Conservation (phyloP, 2,113 vertebrate genomes). For the Catharus fuscescens region DNA sequence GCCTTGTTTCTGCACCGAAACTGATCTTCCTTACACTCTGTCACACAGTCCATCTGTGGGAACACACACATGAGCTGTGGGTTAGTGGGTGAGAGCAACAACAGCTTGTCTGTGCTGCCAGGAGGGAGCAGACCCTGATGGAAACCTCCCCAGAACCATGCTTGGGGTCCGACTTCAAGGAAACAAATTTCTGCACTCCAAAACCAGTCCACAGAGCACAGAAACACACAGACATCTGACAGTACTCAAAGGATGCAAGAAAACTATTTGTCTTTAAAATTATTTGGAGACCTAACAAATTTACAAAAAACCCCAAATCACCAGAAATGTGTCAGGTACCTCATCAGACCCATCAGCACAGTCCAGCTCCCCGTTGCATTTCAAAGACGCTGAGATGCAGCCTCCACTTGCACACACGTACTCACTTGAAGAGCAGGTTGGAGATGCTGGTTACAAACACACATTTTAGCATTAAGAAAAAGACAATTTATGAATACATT, state of each 20-base stretch:
- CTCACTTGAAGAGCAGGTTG: conserved; percentile 92
- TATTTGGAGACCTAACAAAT: neutral
- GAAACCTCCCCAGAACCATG: rapidly evolving
- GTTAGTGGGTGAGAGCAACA: neutral
- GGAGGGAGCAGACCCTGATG: neutral
- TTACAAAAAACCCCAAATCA: neutral
- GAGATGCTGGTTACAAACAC: conserved; percentile 79
- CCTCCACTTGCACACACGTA: conserved; percentile 91
- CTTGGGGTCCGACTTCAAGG: neutral
- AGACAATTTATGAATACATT: neutral
- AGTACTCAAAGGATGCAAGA: neutral
- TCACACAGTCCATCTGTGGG: conserved; percentile 89
- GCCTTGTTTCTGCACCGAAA: conserved; percentile 93
- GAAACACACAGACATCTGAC: neutral
- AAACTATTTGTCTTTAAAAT: neutral
- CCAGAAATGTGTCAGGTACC: conserved; percentile 71
- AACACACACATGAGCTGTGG: neutral
- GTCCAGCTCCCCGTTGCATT: conserved; percentile 92
- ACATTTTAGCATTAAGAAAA: conserved; percentile 40
- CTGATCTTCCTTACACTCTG: conserved; percentile 92
- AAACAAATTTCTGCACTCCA: neutral
- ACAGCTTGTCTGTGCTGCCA: rapidly evolving
- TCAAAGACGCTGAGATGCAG: conserved; percentile 88
- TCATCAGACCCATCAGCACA: conserved; percentile 96
- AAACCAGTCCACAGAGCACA: neutral